phyloP scores from a whole-genome alignment of 2,797 vertebrate species.

The Sylvilagus floridanus region DNA sequence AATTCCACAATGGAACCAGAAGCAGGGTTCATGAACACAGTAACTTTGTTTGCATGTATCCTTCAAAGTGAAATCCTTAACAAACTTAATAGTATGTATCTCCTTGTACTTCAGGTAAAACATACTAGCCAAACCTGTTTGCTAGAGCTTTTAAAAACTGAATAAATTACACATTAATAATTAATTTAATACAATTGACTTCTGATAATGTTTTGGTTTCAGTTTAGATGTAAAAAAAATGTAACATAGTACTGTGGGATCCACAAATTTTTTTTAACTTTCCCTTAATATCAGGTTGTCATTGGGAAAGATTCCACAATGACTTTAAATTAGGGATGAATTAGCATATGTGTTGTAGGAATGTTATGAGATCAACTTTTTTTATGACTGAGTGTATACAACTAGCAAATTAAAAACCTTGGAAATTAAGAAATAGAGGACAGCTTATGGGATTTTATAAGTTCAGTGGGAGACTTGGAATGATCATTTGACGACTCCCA shows the following conservation, averaged over 20 bases:
- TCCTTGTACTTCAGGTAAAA: neutral
- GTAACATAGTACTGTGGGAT: neutral
- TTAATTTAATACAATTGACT: neutral
- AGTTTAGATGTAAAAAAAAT: neutral
- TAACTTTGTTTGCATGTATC: constrained; percentile 36
- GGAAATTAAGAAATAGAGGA: constrained; percentile 14
- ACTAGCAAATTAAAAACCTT: constrained; percentile 57
- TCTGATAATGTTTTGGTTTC: neutral
- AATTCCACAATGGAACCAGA: neutral
- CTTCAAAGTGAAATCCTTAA: constrained; percentile 37
- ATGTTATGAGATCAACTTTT: neutral
- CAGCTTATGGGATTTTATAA: constrained; percentile 29
- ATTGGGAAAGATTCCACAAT: neutral
- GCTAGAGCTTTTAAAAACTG: constrained; percentile 10
- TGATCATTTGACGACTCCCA: neutral
- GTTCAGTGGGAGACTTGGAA: neutral
- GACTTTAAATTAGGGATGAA: constrained; percentile 44
- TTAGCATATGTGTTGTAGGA: neutral
- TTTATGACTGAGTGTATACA: neutral
- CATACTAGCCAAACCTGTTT: neutral
- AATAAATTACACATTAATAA: neutral
- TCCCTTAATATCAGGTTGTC: neutral
- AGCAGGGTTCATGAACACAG: neutral
- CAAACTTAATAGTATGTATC: neutral
- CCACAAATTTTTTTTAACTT: constrained; percentile 24